Evolutionary conservation across 2,888 invertebrate genomes (phyloP), one percentile per base, ranked within the genome.

Genomic region (Xestia xanthographa): DNA sequence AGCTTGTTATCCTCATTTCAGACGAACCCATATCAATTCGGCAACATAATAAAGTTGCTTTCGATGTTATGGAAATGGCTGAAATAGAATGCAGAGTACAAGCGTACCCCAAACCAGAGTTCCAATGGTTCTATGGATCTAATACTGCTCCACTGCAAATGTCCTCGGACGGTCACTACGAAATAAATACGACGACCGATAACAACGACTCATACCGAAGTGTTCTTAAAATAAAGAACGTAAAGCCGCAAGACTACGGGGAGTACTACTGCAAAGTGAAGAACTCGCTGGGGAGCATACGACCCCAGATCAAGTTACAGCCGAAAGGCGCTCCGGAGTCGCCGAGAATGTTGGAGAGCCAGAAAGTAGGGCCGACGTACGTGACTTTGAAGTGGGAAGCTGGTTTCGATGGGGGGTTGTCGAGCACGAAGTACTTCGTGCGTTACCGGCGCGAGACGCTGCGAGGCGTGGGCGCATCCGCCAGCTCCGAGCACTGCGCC

Each of bases 21-120:
- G 98, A 99, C 94, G 98, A 98, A 92, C 99, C 99, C 2, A 98
- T 99, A 87, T 97, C 98, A 45, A 97, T 99, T 56, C 98, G 98
- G 92, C 98, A 98, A 90, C 98, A 98, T 93, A 98, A 98, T 90
- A 98, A 98, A 95, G 99, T 99, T 0, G 99, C 99, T 0, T 98
- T 98, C 91, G 98, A 99, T 92, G 94, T 98, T 11, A 97, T 97
- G 79, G 99, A 99, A 94, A 98, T 98, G 0, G 99, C 99, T 0
- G 98, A 98, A 93, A 98, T 99, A 41, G 97, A 98, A 0, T 99
- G 99, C 93, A 97, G 98, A 91, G 98, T 99, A 22, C 98, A 98
- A 91, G 98, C 99, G 0, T 99, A 98, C 94, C 99, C 99, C 0
- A 98, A 98, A 90, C 99, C 99, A 0, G 98, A 98, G 91, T 99